Conservation (phyloP, 2,113 vertebrate species). For the Pitta sordida region DNA sequence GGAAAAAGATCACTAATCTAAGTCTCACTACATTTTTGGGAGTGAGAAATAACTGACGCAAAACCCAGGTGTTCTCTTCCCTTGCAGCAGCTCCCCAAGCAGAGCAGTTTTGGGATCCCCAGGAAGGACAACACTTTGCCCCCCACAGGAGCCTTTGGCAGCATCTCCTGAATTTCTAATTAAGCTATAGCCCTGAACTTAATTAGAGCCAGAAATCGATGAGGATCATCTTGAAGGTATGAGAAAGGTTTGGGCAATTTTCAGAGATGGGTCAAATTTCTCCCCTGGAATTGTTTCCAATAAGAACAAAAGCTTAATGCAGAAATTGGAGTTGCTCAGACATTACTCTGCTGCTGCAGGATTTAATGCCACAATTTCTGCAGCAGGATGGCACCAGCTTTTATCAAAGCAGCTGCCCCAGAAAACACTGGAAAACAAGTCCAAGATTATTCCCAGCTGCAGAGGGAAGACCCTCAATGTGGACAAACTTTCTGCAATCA, state of each 20-base stretch:
- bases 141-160: background rate
- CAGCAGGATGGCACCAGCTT: background rate
- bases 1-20: background rate
- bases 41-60: fast-evolving
- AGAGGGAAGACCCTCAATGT: too few relatives aligned
- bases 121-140: background rate
- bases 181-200: background rate
- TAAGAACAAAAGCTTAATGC: conserved; percentile 10
- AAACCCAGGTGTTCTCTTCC: background rate
- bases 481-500: background rate
- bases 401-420: background rate
- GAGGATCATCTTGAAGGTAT: background rate
- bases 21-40: background rate
- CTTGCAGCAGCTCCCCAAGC: background rate
- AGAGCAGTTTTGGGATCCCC: fast-evolving
- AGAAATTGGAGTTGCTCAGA: background rate
- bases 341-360: background rate
- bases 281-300: conserved; percentile 9
- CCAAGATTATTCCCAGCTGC: background rate
- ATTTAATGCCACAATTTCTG: background rate
- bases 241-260: conserved; percentile 1
- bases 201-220: conserved; percentile 35
- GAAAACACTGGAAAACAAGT: background rate
- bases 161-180: background rate
- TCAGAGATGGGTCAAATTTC: conserved; percentile 24